Conservation (phyloP, 2,113 vertebrate genomes). For the Ameiurus melas region DNA sequence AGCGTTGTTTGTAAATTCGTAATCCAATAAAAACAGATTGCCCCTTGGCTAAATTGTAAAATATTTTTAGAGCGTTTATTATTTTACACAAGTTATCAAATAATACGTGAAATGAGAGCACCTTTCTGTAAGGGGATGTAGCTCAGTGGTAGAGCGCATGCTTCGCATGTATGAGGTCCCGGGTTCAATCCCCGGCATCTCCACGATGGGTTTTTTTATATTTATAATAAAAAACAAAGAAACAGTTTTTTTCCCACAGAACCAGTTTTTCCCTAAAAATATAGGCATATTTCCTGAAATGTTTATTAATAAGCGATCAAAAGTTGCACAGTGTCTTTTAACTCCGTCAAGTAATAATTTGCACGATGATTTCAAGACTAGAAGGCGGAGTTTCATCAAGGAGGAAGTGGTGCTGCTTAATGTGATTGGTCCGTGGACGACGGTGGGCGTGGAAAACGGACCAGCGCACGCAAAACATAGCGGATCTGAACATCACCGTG, state of each 20-base stretch:
- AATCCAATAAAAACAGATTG: not conserved
- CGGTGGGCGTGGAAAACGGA: slow-evolving; percentile 26
- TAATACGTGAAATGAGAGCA: rapidly evolving
- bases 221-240: no score
- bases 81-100: no score
- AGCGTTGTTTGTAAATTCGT: not conserved
- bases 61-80: no score
- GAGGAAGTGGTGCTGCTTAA: slow-evolving; percentile 32
- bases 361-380: not conserved
- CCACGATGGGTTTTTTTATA: slow-evolving; percentile 21
- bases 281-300: no score
- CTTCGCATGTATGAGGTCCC: slow-evolving; percentile 84
- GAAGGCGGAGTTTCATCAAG: slow-evolving; percentile 5
- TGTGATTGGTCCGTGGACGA: slow-evolving; percentile 23
- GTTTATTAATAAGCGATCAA: not conserved
- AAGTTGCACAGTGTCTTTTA: not conserved
- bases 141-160: slow-evolving; percentile 86
- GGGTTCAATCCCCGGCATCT: slow-evolving; percentile 85
- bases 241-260: no score
- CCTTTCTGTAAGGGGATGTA: slow-evolving; percentile 69
- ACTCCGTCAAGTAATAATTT: not conserved
- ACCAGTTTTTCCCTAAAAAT: no score
- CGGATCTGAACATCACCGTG: not conserved
- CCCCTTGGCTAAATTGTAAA: not conserved
- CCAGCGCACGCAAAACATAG: slow-evolving; percentile 39